Evolutionary conservation across 2,888 invertebrate species (phyloP).

Genomic region (Frankliniella fusca): DNA sequence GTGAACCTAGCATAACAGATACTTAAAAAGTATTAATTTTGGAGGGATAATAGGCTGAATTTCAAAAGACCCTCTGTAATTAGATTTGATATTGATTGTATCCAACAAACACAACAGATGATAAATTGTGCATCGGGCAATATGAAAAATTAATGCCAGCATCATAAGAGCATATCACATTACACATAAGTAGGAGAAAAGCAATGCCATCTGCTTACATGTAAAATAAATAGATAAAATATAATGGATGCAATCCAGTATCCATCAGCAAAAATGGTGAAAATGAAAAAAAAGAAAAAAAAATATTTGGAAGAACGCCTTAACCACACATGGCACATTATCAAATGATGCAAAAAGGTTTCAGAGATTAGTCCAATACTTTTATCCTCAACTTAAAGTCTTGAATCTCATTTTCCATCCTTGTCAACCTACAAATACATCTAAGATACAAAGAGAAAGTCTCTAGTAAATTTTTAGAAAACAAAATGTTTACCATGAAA

Average conservation of each 20-base stretch:
- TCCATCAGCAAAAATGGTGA: neutral
- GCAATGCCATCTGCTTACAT: conserved; percentile 7
- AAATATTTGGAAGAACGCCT: neutral
- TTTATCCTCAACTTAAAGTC: neutral
- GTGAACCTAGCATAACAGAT: neutral
- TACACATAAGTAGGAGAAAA: neutral
- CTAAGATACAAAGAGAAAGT: neutral
- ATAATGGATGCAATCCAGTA: neutral
- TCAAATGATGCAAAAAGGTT: neutral
- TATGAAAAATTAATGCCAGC: neutral
- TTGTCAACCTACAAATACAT: neutral
- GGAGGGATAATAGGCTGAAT: neutral
- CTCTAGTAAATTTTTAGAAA: neutral
- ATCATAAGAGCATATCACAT: conserved; percentile 10
- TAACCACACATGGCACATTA: neutral
- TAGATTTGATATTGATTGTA: neutral
- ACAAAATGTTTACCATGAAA: neutral
- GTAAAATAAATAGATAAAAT: conserved; percentile 1
- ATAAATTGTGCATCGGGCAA: conserved; percentile 2
- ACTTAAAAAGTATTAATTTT: neutral
- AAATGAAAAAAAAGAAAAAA: too few relatives aligned
- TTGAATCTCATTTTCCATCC: conserved; percentile 7
- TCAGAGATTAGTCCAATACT: neutral
- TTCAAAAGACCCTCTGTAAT: neutral
- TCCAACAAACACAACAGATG: neutral